Percentiles rank a stretch among this genome's conserved stretches.
Evolutionary conservation across 35 echinoderm and acorn worm species (phyloP).

Genomic region (Chiridota heheva): DNA sequence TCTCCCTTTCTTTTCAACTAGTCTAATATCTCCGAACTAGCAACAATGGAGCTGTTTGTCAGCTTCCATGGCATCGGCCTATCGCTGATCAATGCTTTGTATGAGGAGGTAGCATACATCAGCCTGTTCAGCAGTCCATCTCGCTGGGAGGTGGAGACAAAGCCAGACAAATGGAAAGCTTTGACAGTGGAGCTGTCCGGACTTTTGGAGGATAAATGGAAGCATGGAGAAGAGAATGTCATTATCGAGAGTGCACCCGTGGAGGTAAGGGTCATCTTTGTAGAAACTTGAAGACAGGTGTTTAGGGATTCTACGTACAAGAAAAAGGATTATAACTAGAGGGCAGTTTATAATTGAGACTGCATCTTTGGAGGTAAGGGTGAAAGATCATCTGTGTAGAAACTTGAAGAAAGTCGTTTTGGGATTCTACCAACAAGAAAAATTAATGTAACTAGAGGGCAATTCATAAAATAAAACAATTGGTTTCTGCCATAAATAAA

Average conservation of each 20-base stretch:
- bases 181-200: conserved; percentile 87
- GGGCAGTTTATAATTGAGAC: too few relatives aligned
- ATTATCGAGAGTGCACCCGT: conserved; percentile 37
- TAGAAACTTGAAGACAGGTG: neutral
- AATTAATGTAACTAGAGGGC: too few relatives aligned
- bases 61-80: conserved; percentile 75
- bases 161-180: conserved; percentile 88
- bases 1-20: conserved; percentile 37
- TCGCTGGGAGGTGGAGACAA: conserved; percentile 94
- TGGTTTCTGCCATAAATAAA: too few relatives aligned
- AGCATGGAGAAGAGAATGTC: conserved; percentile 63
- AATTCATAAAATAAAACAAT: too few relatives aligned
- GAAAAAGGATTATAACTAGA: too few relatives aligned
- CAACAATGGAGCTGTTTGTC: conserved; percentile 81
- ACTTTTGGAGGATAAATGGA: conserved; percentile 72
- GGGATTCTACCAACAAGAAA: too few relatives aligned
- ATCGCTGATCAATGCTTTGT: conserved; percentile 79
- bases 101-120: conserved; percentile 96
- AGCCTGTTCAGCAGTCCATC: conserved; percentile 82
- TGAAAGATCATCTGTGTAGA: too few relatives aligned
- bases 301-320: too few relatives aligned
- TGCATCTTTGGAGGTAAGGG: too few relatives aligned
- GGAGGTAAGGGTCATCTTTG: conserved; percentile 39
- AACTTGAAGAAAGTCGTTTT: too few relatives aligned
- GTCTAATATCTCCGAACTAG: conserved; percentile 83